Evolutionary conservation across 2,888 invertebrate species (phyloP).

Genomic region (Dicyrtoma fusca): DNA sequence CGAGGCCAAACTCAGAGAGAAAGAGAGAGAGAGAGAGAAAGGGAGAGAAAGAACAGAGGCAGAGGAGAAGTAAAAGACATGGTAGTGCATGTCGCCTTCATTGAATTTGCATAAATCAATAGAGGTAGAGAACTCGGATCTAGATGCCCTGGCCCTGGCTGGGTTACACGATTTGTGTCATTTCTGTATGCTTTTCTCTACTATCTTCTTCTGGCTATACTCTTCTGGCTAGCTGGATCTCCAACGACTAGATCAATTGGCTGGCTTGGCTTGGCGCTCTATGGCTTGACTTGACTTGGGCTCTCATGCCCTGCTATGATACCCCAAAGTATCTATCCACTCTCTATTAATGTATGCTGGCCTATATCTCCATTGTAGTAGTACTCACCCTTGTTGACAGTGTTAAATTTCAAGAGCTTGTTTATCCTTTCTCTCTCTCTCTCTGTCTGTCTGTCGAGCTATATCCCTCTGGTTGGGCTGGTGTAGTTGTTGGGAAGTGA

Average conservation of each 20-base stretch:
- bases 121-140: constrained; percentile 16
- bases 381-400: constrained; percentile 9
- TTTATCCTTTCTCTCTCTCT: constrained; percentile 17
- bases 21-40: constrained; percentile 3
- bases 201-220: too few relatives aligned
- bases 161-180: background rate
- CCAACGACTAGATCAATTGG: too few relatives aligned
- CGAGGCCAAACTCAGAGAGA: background rate
- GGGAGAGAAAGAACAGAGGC: too few relatives aligned
- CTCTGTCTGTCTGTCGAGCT: too few relatives aligned
- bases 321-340: background rate
- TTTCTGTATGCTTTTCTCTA: too few relatives aligned
- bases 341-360: background rate
- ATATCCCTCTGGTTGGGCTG: background rate
- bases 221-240: too few relatives aligned
- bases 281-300: background rate
- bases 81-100: constrained; percentile 15
- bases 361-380: too few relatives aligned
- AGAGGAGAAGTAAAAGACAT: constrained; percentile 5
- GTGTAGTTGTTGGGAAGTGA: too few relatives aligned
- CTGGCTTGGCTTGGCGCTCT: too few relatives aligned
- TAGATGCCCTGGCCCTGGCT: constrained; percentile 1
- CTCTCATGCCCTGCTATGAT: background rate
- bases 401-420: constrained; percentile 22
- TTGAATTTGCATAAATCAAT: constrained; percentile 32